Conservation (phyloP, 2,888 invertebrate species). For the Anagyrus pseudococci region DNA sequence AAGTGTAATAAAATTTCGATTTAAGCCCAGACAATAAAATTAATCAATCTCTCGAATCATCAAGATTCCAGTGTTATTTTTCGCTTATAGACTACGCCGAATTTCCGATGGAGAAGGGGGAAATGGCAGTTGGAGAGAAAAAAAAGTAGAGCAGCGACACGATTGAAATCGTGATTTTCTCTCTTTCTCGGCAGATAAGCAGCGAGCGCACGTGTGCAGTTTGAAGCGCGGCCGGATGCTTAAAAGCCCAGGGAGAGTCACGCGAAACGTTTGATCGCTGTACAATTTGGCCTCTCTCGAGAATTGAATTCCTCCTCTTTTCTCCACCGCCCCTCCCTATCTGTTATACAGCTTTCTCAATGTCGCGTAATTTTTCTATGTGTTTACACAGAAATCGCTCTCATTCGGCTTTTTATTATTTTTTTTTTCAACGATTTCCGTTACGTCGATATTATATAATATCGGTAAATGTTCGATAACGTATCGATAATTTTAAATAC, state of each 20-base stretch:
- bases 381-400: background rate
- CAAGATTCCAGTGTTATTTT: too few species aligned
- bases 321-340: background rate
- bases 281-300: background rate
- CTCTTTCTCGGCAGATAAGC: background rate
- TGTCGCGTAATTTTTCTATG: background rate
- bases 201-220: background rate
- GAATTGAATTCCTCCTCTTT: conserved; percentile 1
- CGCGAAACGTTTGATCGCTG: conserved; percentile 22
- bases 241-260: conserved; percentile 17
- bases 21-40: too few species aligned
- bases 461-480: too few species aligned
- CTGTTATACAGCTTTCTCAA: too few species aligned
- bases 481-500: too few species aligned
- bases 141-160: conserved; percentile 28
- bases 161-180: conserved; percentile 13
- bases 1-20: too few species aligned
- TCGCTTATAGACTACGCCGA: too few species aligned
- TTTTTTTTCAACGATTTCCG: background rate
- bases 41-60: too few species aligned
- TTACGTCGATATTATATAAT: too few species aligned
- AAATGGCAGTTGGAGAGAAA: too few species aligned
- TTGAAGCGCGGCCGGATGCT: too few species aligned
- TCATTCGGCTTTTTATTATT: background rate
- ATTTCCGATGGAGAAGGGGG: too few species aligned